Conservation (phyloP, 2,113 vertebrate genomes). For the Probosciger aterrimus region DNA sequence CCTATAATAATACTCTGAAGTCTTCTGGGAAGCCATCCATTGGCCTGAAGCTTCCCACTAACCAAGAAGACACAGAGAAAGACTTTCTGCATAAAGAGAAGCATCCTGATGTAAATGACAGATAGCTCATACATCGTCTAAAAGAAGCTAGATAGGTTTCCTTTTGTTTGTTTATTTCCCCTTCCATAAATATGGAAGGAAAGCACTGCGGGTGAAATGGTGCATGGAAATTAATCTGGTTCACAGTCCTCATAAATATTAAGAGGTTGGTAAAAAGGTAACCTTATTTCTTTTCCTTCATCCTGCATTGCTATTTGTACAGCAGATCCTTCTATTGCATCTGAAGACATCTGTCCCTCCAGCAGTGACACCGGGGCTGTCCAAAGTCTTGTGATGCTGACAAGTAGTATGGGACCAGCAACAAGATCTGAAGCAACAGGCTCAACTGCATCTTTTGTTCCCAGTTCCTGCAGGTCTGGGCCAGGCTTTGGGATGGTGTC, state of each 20-base stretch:
- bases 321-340: not conserved
- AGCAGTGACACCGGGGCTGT: not conserved
- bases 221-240: slow-evolving; percentile 76
- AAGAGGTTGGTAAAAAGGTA: slow-evolving; percentile 70
- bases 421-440: not conserved
- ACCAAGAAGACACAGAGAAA: not conserved
- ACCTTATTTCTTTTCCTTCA: slow-evolving; percentile 63
- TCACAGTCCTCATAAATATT: slow-evolving; percentile 75
- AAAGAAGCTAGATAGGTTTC: not conserved
- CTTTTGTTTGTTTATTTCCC: slow-evolving; percentile 17
- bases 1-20: not conserved
- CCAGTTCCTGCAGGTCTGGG: not conserved
- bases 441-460: not conserved
- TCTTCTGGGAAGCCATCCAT: not conserved
- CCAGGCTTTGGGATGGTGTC: not conserved
- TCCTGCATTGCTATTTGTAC: not conserved
- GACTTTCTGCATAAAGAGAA: not conserved
- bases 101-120: not conserved
- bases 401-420: too few relatives aligned
- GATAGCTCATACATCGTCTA: not conserved
- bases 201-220: slow-evolving; percentile 61
- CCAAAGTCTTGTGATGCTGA: not conserved
- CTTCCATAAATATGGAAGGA: slow-evolving; percentile 57
- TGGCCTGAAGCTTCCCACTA: not conserved
- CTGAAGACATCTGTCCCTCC: not conserved